Conservation (phyloP, 2,113 vertebrate genomes). For the Atrichornis clamosus region DNA sequence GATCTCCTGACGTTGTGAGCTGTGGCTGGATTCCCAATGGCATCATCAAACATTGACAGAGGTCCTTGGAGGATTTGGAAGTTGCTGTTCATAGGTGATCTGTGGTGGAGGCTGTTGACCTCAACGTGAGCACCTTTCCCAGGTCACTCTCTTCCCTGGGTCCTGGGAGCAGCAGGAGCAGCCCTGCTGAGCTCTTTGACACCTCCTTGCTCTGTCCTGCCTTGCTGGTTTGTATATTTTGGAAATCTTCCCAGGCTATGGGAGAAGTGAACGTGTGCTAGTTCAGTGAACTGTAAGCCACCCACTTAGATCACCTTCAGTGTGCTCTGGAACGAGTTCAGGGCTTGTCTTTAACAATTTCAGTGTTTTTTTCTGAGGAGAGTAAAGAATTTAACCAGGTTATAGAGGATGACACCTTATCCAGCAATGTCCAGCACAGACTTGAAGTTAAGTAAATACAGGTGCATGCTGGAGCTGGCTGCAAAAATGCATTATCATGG, state of each 20-base stretch:
- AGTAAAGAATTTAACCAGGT: background rate
- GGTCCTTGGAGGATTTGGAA: background rate
- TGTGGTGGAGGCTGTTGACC: background rate
- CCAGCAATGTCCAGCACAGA: background rate
- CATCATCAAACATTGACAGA: background rate
- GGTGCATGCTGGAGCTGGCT: background rate
- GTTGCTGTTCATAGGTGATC: background rate
- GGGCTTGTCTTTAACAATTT: background rate
- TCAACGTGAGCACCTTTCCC: rapidly evolving
- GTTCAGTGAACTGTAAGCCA: background rate
- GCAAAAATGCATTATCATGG: background rate
- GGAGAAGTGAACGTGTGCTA: background rate
- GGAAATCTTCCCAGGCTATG: background rate
- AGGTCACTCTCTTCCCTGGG: background rate
- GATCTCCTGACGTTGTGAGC: background rate
- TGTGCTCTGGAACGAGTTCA: background rate
- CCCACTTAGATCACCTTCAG: background rate
- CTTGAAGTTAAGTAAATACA: background rate
- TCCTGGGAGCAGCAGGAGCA: background rate
- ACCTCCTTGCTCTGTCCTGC: background rate
- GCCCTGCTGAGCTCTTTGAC: background rate
- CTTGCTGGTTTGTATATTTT: background rate
- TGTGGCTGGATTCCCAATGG: rapidly evolving
- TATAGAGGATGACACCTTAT: background rate
- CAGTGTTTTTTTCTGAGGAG: background rate